These are phyloP conservation scores for Cacatua alba DNA, from an alignment of 2,113 vertebrate genomes.

Conservation along the genomic window DNA sequence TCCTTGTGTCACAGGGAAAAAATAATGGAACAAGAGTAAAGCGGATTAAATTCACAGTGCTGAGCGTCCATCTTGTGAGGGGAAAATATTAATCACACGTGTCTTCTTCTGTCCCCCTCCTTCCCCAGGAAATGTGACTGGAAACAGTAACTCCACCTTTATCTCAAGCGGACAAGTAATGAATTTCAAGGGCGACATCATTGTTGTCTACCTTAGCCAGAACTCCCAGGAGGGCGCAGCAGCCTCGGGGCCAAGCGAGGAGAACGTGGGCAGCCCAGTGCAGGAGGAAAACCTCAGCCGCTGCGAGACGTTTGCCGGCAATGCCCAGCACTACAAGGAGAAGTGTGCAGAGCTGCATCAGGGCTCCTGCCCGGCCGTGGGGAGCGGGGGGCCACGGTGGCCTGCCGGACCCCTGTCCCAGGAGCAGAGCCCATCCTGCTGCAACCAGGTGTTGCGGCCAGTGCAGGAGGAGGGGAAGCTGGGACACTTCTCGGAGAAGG, in stretches of 20 bases:
- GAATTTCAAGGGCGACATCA: conserved; percentile 97
- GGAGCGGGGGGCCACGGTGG: background rate
- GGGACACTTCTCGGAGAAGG: conserved; percentile 15
- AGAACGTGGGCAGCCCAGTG: conserved; percentile 84
- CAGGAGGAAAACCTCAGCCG: conserved; percentile 86
- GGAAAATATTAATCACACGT: conserved; percentile 25
- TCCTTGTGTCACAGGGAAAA: background rate
- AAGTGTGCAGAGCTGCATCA: conserved; percentile 60
- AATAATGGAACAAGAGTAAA: conserved; percentile 17
- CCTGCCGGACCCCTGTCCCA: conserved; percentile 57
- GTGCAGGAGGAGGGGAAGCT: conserved; percentile 79
- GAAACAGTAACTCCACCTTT: conserved; percentile 95
- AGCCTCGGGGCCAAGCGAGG: conserved; percentile 54
- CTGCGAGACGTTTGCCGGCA: conserved; percentile 79
- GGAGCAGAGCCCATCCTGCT: conserved; percentile 35
- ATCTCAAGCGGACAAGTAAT: conserved; percentile 98
- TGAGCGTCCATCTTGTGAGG: background rate
- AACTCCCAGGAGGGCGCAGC: conserved; percentile 80
- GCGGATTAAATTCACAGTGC: background rate
- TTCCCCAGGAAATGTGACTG: conserved; percentile 88
- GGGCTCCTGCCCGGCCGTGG: background rate
- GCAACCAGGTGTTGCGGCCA: background rate
- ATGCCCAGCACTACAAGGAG: conserved; percentile 70
- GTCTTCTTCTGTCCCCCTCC: background rate
- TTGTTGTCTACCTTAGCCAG: conserved; percentile 92